A percentile compares a stretch with the other conserved stretches of the same genome.
Evolutionary conservation across 2,113 vertebrate species (phyloP).

Genomic region (Microcebus jonahi): DNA sequence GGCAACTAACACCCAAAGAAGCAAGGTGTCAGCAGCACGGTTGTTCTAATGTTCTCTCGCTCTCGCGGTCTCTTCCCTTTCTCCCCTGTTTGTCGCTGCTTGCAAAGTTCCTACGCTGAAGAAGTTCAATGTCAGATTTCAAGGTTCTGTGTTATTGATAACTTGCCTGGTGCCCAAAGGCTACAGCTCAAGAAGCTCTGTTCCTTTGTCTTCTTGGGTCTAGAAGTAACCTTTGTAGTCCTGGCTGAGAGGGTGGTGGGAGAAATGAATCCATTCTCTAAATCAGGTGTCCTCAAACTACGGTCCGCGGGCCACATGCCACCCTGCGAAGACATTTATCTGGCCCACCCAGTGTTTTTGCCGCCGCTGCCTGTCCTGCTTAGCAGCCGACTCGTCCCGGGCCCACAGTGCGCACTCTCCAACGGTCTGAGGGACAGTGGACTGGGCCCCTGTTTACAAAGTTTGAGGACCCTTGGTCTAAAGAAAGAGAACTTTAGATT

Average conservation of each 20-base stretch:
- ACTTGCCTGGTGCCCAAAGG: neutral
- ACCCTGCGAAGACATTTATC: too few relatives aligned
- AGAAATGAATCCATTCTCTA: neutral
- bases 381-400: too few relatives aligned
- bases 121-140: neutral
- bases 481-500: neutral
- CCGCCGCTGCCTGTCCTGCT: too few relatives aligned
- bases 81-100: neutral
- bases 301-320: too few relatives aligned
- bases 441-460: too few relatives aligned
- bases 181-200: too few relatives aligned
- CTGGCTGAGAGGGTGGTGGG: neutral
- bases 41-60: neutral
- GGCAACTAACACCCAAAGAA: neutral
- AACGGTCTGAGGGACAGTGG: too few relatives aligned
- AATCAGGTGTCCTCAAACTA: too few relatives aligned
- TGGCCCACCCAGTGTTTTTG: too few relatives aligned
- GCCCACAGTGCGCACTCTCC: too few relatives aligned
- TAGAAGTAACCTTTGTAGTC: neutral
- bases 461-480: neutral
- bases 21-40: accelerated
- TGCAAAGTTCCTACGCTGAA: neutral
- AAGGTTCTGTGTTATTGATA: neutral
- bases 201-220: neutral
- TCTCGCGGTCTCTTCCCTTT: neutral